Base-by-base conservation (phyloP, 2,113 vertebrate genomes). In the Montifringilla adamsi region DNA sequence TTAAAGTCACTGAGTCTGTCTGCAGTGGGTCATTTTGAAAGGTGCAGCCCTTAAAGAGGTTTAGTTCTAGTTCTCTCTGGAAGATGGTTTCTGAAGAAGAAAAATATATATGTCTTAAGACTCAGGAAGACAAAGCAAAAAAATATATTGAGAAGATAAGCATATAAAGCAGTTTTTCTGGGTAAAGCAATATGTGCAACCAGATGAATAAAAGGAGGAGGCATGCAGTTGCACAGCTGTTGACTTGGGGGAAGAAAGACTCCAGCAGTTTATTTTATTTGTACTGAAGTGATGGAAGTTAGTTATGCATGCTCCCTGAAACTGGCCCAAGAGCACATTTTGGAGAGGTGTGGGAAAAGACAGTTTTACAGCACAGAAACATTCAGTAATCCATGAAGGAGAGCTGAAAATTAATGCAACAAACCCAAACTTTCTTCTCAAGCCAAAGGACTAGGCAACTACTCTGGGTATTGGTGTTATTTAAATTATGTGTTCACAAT, bases 21-120 rank as follows among this genome's bases (percentile, higher is more conserved):
- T 86, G 64, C 73, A 93, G 41, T 56, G 22, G 60, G 82, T 90
- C 75, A 94, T 86, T 91, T 93, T 96, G 79, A 93, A 93, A 87
- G 60, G 39, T 47, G 26, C 28, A 93, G 28, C 14, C 26, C 44
- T 90, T 91, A 70, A 85, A 94, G 30, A 90, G 73, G 72, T 47
- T 68, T 58, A 58, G 28, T 39, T 58, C 37, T 62, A 63, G 23
- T 26, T 62, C 37, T 86, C 28, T 58, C 43, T 83, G 17, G 27
- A 37, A 95, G 44, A 52, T 16, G 17, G 5, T 68, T 93, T 94
- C 56, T 55, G 41, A 84, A 52, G 43, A 96, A 66, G 21, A 72
- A 87, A 81, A 58, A 63, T 31, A 76, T 39, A 13, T 49, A 39
- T 16, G 13, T 19, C 44, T 64, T 66, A 89, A 89, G 53, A 80